Evolutionary conservation across 2,113 vertebrate species (phyloP).

Genomic region (Phocoena phocoena): DNA sequence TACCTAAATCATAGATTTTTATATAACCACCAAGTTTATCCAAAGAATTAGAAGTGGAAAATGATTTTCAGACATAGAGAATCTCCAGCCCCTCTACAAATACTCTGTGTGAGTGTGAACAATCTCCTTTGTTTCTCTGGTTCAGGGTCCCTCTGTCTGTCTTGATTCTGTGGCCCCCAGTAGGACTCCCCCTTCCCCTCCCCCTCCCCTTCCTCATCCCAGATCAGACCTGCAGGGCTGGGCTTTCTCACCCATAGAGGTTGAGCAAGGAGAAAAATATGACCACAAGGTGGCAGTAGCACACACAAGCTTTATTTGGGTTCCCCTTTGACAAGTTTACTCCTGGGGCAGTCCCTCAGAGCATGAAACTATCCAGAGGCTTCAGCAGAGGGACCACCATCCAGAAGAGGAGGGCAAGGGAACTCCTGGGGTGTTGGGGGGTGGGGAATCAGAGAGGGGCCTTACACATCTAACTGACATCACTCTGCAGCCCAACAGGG

Average conservation of each 20-base stretch:
- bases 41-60: not conserved
- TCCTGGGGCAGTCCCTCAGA: not conserved
- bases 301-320: not conserved
- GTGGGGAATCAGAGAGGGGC: not conserved
- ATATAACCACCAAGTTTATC: not conserved
- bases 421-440: accelerated
- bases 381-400: no score
- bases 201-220: no score
- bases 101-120: not conserved
- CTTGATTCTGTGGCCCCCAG: not conserved
- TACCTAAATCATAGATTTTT: not conserved
- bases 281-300: not conserved
- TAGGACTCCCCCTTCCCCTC: no score
- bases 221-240: not conserved
- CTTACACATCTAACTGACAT: no score
- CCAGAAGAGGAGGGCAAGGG: not conserved
- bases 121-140: not conserved
- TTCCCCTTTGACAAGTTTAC: not conserved
- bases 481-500: not conserved
- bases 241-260: not conserved
- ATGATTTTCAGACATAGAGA: not conserved
- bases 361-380: not conserved
- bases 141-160: not conserved
- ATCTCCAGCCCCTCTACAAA: not conserved
- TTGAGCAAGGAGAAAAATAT: not conserved